Conservation (phyloP, 2,797 vertebrate genomes). For the Microcaecilia unicolor region DNA sequence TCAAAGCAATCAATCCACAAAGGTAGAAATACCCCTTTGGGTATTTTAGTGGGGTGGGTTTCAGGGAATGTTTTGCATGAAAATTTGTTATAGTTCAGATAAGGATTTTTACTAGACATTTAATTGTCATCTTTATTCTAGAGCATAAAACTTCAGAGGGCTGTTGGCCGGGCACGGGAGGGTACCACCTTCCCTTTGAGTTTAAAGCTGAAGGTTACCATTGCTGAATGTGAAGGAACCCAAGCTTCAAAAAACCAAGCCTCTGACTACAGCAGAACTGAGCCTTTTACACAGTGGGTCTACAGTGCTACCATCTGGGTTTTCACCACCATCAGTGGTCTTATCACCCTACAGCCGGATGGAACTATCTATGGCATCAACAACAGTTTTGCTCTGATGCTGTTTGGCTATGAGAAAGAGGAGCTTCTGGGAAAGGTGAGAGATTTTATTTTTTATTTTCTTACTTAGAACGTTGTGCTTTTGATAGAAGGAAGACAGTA, state of each 20-base stretch:
- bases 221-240: conserved; percentile 29
- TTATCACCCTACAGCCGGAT: conserved; percentile 68
- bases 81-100: too few relatives aligned
- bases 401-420: conserved; percentile 74
- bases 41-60: too few relatives aligned
- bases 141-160: conserved; percentile 69
- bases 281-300: background rate
- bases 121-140: too few relatives aligned
- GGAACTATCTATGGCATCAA: conserved; percentile 75
- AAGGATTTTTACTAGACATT: too few relatives aligned
- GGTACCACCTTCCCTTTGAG: conserved; percentile 69
- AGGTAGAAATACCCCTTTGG: too few relatives aligned
- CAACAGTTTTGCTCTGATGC: conserved; percentile 63
- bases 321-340: conserved; percentile 71
- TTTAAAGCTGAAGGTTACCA: conserved; percentile 61
- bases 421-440: conserved; percentile 81
- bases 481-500: too few relatives aligned
- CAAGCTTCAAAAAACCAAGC: conserved; percentile 7
- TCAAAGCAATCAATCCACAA: too few relatives aligned
- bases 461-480: rapidly evolving
- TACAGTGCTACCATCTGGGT: conserved; percentile 72
- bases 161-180: conserved; percentile 56
- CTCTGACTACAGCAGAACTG: background rate
- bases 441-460: rapidly evolving
- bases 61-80: too few relatives aligned